These are phyloP conservation scores for Hoplodrina blanda DNA, from an alignment of 2,888 invertebrate species.

Conservation along the genomic window DNA sequence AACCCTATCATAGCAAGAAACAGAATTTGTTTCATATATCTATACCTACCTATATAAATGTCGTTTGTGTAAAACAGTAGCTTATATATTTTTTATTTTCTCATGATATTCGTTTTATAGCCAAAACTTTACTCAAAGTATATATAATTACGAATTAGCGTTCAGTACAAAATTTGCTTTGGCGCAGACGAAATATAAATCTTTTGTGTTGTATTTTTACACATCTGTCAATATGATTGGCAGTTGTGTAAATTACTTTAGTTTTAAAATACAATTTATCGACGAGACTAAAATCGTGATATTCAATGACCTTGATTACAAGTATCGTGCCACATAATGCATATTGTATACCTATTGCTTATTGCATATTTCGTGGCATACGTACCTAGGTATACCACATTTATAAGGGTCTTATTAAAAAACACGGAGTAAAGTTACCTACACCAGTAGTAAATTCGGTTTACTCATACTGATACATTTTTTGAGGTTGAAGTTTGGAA, in stretches of 20 bases:
- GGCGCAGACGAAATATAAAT: constrained; percentile 26
- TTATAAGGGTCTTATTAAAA: too few species aligned
- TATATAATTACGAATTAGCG: constrained; percentile 1
- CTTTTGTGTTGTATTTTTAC: constrained; percentile 35
- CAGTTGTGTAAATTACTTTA: constrained; percentile 42
- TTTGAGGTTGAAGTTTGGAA: too few species aligned
- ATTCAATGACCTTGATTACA: constrained; percentile 14
- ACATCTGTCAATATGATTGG: constrained; percentile 46
- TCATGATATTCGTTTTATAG: not conserved
- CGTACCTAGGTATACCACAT: too few species aligned
- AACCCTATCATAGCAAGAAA: not conserved
- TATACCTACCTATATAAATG: too few species aligned
- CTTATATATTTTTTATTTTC: too few species aligned
- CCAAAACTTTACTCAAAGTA: not conserved
- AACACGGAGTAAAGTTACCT: too few species aligned
- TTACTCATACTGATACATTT: too few species aligned
- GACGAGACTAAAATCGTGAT: constrained; percentile 14
- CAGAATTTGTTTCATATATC: not conserved
- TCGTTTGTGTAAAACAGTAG: too few species aligned
- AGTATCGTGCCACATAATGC: not conserved
- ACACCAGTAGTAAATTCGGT: too few species aligned
- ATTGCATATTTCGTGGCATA: too few species aligned
- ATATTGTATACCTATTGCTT: too few species aligned
- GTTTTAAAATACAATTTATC: constrained; percentile 34
- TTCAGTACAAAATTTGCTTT: constrained; percentile 12